Percentiles rank a stretch among this genome's conserved stretches.
phyloP scores from a whole-genome alignment of 2,113 vertebrate genomes.

The Chelonoidis abingdonii region DNA sequence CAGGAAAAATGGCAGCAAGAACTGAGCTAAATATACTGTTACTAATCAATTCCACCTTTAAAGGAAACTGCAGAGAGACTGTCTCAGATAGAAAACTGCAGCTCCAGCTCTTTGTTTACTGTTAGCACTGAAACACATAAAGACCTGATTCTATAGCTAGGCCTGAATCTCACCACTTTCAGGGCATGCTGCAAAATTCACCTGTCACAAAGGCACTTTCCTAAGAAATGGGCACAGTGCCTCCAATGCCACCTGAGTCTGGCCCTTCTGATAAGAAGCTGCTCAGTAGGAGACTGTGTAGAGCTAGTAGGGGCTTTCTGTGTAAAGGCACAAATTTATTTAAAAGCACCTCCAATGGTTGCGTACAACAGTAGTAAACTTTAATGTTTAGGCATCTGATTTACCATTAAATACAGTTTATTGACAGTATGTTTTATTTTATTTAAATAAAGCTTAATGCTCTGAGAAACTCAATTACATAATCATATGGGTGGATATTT shows the following conservation, averaged over 20 bases:
- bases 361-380: not conserved
- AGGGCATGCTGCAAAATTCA: not conserved
- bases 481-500: not conserved
- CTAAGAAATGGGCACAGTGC: not conserved
- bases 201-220: not conserved
- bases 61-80: not conserved
- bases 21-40: not conserved
- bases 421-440: not conserved
- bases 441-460: not conserved
- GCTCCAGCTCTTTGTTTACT: not conserved
- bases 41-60: not conserved
- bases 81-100: not conserved
- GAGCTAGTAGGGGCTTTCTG: not conserved
- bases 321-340: fast-evolving
- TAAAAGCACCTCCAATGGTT: not conserved
- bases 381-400: not conserved
- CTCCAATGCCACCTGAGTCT: not conserved
- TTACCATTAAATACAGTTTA: not conserved
- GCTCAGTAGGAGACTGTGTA: not conserved
- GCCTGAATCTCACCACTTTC: not conserved
- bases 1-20: not conserved
- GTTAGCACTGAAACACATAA: not conserved
- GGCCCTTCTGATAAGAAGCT: not conserved
- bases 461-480: not conserved
- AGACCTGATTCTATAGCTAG: not conserved